Percentiles rank a stretch among this genome's conserved stretches.
phyloP scores from a whole-genome alignment of 2,888 invertebrate genomes.

The Augochlorella aurata region DNA sequence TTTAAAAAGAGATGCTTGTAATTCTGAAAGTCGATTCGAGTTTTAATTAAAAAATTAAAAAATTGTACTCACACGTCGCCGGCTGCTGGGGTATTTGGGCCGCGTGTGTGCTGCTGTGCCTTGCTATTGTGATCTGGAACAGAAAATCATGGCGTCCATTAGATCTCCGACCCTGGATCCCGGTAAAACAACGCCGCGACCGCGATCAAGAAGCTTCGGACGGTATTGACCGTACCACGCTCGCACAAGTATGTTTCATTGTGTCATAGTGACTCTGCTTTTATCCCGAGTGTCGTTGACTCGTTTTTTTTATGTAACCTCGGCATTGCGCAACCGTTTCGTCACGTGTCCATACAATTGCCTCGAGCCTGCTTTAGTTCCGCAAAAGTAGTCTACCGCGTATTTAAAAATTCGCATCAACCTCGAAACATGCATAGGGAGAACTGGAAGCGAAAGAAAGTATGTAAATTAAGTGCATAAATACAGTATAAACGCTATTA shows the following conservation, averaged over 20 bases:
- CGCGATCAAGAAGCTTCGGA: neutral
- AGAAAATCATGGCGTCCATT: constrained; percentile 40
- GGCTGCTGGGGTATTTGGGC: constrained; percentile 78
- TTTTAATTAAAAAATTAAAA: constrained; percentile 65
- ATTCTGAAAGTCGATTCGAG: too few species aligned
- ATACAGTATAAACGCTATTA: too few species aligned
- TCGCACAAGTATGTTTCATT: neutral
- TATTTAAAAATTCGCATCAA: too few species aligned
- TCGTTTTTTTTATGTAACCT: constrained; percentile 2
- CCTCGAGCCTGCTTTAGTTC: too few species aligned
- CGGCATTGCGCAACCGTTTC: neutral
- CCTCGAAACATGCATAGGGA: too few species aligned
- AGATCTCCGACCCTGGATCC: constrained; percentile 23
- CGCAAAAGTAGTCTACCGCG: too few species aligned
- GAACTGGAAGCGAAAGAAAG: too few species aligned
- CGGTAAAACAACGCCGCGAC: neutral
- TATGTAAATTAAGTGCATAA: too few species aligned
- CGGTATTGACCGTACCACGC: neutral
- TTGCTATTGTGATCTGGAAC: constrained; percentile 78
- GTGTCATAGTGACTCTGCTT: constrained; percentile 1
- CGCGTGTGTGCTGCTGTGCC: constrained; percentile 75
- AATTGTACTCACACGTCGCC: constrained; percentile 77
- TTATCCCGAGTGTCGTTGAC: neutral
- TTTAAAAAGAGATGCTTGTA: too few species aligned
- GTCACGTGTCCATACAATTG: neutral